Evolutionary conservation across 2,797 vertebrate species (phyloP), one percentile per base, ranked within the genome.

Genomic region (Cottoperca gobio): DNA sequence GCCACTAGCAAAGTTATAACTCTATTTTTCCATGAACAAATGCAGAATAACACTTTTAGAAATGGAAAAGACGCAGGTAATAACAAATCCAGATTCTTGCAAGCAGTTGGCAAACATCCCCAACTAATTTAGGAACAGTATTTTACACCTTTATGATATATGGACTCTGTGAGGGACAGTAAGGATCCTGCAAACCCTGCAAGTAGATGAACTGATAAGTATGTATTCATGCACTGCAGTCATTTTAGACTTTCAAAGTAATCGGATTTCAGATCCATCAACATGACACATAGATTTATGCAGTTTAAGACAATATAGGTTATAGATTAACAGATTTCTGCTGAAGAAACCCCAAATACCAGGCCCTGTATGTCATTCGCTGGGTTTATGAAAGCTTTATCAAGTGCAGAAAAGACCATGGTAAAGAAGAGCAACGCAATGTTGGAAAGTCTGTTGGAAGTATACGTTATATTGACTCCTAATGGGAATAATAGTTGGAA

Each of bases 141-240:
- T 84, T 82, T 88, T 54, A 78, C 84, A 85, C 67, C 43, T 77
- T 64, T 26, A 70, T 70, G 58, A 68, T 28, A 76, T 6, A 54
- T 67, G 67, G 77, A 76, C 74, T 82, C 74, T 55, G 35, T 73
- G 28, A 64, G 13, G 46, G 37, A 53, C 1, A 24, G 21, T 24
- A 49, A 10, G 9, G 10, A 45, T 26, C 35, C 21, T 42, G 23
- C 6, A 39, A 17, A 65, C 61, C 21, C 0, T 59, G 10, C n/a
- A 40, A 14, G 40, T 16, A 31, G n/a, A 61, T 3, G 24, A 35
- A 16, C 6, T 46, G 5, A 39, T 55, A 16, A 4, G 28, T 8
- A n/a, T 28, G 31, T 40, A 40, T 55, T 23, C 6, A n/a, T 48
- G 19, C 8, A 16, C 8, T 33, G 21, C 1, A 13, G 21, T 43